These are phyloP conservation scores for Mimachlamys varia DNA, from an alignment of 2,888 invertebrate genomes.

Conservation along the genomic window DNA sequence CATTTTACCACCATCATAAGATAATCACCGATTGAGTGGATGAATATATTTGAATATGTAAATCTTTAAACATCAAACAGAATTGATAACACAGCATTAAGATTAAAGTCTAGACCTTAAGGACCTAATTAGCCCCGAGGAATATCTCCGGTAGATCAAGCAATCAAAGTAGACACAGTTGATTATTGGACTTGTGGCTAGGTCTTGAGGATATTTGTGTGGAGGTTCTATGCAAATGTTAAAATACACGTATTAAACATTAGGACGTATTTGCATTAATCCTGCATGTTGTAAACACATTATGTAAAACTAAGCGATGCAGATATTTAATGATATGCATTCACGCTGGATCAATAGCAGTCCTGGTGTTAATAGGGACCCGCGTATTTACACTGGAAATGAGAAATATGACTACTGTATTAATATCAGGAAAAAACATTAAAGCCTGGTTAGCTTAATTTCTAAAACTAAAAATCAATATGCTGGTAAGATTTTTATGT, in stretches of 20 bases:
- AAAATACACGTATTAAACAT: background rate
- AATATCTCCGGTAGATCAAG: background rate
- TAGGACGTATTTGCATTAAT: background rate
- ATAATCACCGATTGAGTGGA: background rate
- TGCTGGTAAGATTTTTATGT: background rate
- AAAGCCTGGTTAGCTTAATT: background rate
- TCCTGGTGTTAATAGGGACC: background rate
- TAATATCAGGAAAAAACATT: background rate
- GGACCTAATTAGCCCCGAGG: background rate
- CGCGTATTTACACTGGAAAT: background rate
- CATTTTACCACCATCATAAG: background rate
- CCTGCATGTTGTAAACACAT: background rate
- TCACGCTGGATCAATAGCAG: background rate
- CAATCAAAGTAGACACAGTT: background rate
- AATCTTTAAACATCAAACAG: conserved; percentile 8
- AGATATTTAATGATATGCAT: background rate
- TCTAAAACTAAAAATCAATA: background rate
- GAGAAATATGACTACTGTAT: background rate
- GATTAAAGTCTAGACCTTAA: background rate
- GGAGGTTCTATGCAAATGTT: background rate
- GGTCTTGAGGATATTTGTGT: background rate
- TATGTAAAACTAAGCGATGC: background rate
- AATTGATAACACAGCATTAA: background rate
- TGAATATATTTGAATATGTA: background rate
- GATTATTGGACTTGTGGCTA: background rate